Base-by-base conservation (phyloP, 2,888 invertebrate species). In the Pycnomerus fuliginosus region DNA sequence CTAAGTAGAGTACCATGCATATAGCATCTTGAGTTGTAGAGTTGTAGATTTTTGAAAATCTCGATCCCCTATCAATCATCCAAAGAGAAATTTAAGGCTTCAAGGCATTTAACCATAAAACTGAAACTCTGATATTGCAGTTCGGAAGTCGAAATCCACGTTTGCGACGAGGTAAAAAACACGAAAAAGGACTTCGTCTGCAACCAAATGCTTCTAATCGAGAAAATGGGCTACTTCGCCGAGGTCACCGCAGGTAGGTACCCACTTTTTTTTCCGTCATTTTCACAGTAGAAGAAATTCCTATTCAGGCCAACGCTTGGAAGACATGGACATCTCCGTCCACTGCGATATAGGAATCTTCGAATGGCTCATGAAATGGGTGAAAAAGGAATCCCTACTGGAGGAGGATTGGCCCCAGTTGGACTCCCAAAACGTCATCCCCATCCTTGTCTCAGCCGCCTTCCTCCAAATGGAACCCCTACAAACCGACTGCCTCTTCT, bases 311-410 rank as follows among this genome's bases (percentile, higher is more conserved):
- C 66, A 67, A 53, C 58, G 56, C 33, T 48, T 67, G 25, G 65
- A 67, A 58, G 66, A 67, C 37, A 67, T 67, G 83, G 95, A 96
- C 64, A 96, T 97, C 55, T 94, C 94, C 0, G 96, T 97, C 0
- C 96, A 96, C 68, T 97, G 96, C 68, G 96, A 97, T 72, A 87
- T 97, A 42, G 81, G 88, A 68, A 93, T 96, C 48, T 97, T 97
- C 71, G 95, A 95, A 61, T 96, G 95, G 94, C 75, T 97, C 36
- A 93, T 96, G 88, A 83, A 85, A 52, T 96, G 95, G 91, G 90
- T 95, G n/a, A 92, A 93, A 69, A 79, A 82, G 16, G 87, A 87
- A 56, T 73, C 78, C 1, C 76, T 80, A 1, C 73, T 80, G 44
- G 79, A 82, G 43, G 82, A 80, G 0, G 82, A 82, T 53, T 81